Percentiles rank a stretch among this genome's conserved stretches.
phyloP scores from a whole-genome alignment of 2,888 invertebrate species.

The Drosophila vallismaia region DNA sequence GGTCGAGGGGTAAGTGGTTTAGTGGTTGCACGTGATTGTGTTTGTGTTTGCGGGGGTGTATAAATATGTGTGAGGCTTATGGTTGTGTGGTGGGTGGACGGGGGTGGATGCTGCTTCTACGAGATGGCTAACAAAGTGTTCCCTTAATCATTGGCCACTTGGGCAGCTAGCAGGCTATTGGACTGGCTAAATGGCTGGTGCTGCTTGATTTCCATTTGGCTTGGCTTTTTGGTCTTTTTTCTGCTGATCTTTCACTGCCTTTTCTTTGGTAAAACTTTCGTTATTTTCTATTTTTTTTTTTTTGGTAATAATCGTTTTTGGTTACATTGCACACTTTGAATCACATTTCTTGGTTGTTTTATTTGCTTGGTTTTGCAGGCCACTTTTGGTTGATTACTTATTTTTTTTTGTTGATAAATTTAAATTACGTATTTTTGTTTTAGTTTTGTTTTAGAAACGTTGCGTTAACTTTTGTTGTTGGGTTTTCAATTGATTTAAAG shows the following conservation, averaged over 20 bases:
- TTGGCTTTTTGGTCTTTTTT: constrained; percentile 19
- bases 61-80: constrained; percentile 3
- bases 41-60: constrained; percentile 2
- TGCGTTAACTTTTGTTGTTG: constrained; percentile 71
- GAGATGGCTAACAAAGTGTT: constrained; percentile 55
- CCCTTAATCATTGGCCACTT: constrained; percentile 68
- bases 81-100: constrained; percentile 28
- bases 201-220: constrained; percentile 69
- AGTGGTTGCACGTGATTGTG: constrained; percentile 8
- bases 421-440: constrained; percentile 30
- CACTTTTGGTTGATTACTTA: constrained; percentile 65
- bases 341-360: constrained; percentile 65
- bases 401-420: constrained; percentile 22
- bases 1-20: constrained; percentile 15
- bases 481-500: constrained; percentile 53
- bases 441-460: constrained; percentile 68
- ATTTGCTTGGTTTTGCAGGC: constrained; percentile 66
- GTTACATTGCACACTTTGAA: constrained; percentile 74
- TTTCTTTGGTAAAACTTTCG: constrained; percentile 6
- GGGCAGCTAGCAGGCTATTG: constrained; percentile 63
- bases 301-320: constrained; percentile 49
- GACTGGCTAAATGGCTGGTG: constrained; percentile 43
- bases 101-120: constrained; percentile 31
- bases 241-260: constrained; percentile 10
- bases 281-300: constrained; percentile 24